Conservation (phyloP, 2,113 vertebrate species). For the Chelonoidis abingdonii region DNA sequence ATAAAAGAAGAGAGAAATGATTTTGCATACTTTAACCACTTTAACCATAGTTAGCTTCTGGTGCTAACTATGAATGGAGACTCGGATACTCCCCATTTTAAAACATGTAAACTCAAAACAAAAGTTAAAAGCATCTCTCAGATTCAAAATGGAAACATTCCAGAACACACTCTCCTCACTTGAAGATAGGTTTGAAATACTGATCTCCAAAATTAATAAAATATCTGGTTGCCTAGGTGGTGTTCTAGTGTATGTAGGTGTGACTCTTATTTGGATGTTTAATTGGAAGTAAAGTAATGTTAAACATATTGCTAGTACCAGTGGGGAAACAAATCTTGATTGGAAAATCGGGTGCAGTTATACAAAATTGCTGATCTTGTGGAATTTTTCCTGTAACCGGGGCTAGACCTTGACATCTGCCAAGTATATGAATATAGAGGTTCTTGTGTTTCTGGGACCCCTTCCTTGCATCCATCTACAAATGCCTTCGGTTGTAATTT, state of each 20-base stretch:
- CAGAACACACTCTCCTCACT: not conserved
- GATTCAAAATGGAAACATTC: not conserved
- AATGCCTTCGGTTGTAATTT: not conserved
- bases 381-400: not conserved
- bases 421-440: not conserved
- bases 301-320: not conserved
- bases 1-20: not conserved
- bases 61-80: not conserved
- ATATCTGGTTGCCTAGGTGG: not conserved
- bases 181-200: not conserved
- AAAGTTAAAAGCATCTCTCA: not conserved
- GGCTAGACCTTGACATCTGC: not conserved
- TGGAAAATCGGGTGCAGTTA: not conserved
- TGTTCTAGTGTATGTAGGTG: not conserved
- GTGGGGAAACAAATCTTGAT: not conserved
- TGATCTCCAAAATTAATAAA: slow-evolving; percentile 1
- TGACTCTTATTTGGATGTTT: not conserved
- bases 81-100: not conserved
- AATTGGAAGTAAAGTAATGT: slow-evolving; percentile 13
- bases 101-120: not conserved
- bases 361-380: not conserved
- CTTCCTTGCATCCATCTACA: not conserved
- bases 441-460: not conserved
- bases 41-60: not conserved
- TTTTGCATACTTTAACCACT: not conserved